Base-by-base conservation (phyloP, 2,888 invertebrate genomes). In the Microctonus brassicae region DNA sequence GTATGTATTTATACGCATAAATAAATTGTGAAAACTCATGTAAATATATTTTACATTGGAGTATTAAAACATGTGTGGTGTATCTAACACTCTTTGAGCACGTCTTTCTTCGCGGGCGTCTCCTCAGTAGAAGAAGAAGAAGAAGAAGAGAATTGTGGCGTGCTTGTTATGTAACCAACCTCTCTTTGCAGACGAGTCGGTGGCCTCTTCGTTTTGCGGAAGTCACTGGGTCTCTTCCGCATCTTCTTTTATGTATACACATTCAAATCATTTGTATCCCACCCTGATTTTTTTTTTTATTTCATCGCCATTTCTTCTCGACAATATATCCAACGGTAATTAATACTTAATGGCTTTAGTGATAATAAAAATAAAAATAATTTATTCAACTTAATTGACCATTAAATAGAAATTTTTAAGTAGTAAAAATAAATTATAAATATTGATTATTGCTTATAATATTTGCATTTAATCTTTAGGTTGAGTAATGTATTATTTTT, bases 131-230 rank as follows among this genome's bases (percentile, higher is more conserved):
- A 60, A 64, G 24, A 55, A 55, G 47, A 22, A 17, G 34, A 52
- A 36, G 26, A 29, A 26, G 29, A 24, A 36, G 22, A 33, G 33
- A 9, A n/a, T 52, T 52, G 55, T 66, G 24, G 34, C 29, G 57
- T 11, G 53, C 70, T 78, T 77, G 79, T 82, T 82, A 82, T 81
- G 82, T 79, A 82, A 82, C 76, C n/a, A n/a, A n/a, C n/a, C n/a
- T n/a, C n/a, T n/a, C 57, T 39, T 64, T 72, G 55, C 67, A 47
- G 62, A 70, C 69, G 62, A 76, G 81, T 80, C 78, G 75, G 78
- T 79, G 77, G 79, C 78, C 79, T 67, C 66, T 66, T 63, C 47
- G 61, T 71, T 75, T 69, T 70, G 60, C 75, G 74, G 73, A 75
- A 75, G 75, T 73, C 69, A 52, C 26, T 47, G 20, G 17, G 61